phyloP scores from a whole-genome alignment of 2,797 vertebrate species.

The Enteromius mattozi region DNA sequence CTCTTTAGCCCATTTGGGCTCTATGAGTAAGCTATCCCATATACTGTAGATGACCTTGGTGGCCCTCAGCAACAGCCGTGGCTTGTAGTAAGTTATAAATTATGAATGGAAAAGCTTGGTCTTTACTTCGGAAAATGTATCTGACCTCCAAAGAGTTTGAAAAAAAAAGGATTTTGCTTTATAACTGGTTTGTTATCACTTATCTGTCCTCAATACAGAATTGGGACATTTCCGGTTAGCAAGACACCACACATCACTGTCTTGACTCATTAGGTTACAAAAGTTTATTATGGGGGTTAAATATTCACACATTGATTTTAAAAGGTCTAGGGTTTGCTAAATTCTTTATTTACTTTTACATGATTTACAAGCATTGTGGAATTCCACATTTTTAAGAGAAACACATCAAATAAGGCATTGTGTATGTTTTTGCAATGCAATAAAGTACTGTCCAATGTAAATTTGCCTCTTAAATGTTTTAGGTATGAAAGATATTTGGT shows the following conservation, averaged over 20 bases:
- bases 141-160: not conserved
- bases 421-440: not conserved
- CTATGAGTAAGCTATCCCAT: not conserved
- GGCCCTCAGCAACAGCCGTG: not conserved
- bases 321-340: not conserved
- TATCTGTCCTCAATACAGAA: not conserved
- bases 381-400: not conserved
- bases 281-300: conserved; percentile 5
- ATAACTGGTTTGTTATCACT: not conserved
- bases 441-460: not conserved
- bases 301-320: not conserved
- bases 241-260: not conserved
- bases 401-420: not conserved
- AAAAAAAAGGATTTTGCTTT: not conserved
- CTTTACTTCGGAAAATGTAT: not conserved
- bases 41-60: not conserved
- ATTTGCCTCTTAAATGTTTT: not conserved
- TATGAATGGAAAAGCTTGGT: not conserved
- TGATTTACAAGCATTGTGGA: not conserved
- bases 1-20: not conserved
- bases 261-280: conserved; percentile 4
- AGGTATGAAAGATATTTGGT: not conserved
- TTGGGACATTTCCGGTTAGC: not conserved
- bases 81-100: not conserved
- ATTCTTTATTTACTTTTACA: not conserved